Evolutionary conservation across 2,113 vertebrate species (phyloP), one percentile per base, ranked within the genome.

Genomic region (Apteryx owenii): DNA sequence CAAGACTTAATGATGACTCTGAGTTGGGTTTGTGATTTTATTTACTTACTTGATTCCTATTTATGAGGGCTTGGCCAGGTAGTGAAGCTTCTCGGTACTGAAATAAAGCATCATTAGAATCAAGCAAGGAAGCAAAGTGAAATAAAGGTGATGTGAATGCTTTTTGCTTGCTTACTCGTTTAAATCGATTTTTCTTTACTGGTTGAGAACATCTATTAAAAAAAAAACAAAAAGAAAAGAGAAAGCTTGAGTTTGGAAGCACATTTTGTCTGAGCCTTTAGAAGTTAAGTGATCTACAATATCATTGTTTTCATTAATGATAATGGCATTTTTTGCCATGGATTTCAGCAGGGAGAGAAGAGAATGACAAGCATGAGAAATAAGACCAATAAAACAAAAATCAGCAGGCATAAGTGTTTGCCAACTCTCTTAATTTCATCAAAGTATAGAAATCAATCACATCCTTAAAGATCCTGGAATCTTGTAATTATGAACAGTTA

Each of bases 31-130:
- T 85, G 56, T 90, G 69, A 89, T 93, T 93, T 87, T 94, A 95
- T 93, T 97, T 97, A 88, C 87, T 90, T 93, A n/a, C 60, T 81
- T 91, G 65, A 86, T 90, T 92, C 83, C 73, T 93, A 87, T 95
- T 90, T 96, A 95, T 92, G 92, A 95, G 68, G 76, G 21, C 62
- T 90, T 90, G 61, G 61, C 51, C 76, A 81, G 8, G 3, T 76
- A 92, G 48, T 65, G 83, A 93, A 92, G 69, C n/a, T 61, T 79
- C 85, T 84, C 1, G 1, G 46, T 75, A 54, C 8, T 75, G 79
- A 97, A 95, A 97, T 88, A 91, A 95, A 90, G 50, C 60, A 90
- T 94, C 81, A 90, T 91, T 95, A 94, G 71, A 88, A 85, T 88
- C 68, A 95, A 89, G 33, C 25, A 65, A 92, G 61, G 66, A 97